A percentile compares a stretch with the other conserved stretches of the same genome.
These are phyloP conservation scores for Aphyosemion australe DNA, from an alignment of 2,113 vertebrate species.

Conservation along the genomic window DNA sequence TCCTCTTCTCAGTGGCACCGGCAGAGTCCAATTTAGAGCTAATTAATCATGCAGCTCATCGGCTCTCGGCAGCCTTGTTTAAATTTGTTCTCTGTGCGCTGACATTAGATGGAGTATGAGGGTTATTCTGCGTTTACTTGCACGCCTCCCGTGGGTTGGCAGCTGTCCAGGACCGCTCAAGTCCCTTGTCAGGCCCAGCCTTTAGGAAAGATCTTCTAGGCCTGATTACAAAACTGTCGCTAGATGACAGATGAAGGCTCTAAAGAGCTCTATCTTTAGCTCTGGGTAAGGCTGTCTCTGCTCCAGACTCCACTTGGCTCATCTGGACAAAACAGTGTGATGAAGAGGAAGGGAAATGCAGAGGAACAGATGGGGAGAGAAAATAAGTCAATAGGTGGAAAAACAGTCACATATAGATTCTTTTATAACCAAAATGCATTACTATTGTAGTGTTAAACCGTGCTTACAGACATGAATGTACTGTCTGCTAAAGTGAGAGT, in stretches of 20 bases:
- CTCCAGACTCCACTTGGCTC: conserved; percentile 54
- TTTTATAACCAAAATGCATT: background rate
- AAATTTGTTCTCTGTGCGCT: conserved; percentile 43
- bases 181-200: conserved; percentile 53
- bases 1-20: conserved; percentile 23
- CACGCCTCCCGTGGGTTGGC: conserved; percentile 55
- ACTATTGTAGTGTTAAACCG: conserved; percentile 7
- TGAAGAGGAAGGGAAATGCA: conserved; percentile 34
- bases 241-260: conserved; percentile 72
- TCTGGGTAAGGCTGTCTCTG: conserved; percentile 46
- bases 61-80: conserved; percentile 50
- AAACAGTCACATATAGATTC: conserved; percentile 53
- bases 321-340: conserved; percentile 56
- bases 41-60: conserved; percentile 42
- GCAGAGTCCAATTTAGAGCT: conserved; percentile 19
- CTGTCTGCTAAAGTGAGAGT: no score
- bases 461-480: conserved; percentile 3
- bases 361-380: conserved; percentile 41
- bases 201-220: conserved; percentile 63
- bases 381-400: conserved; percentile 46
- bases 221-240: conserved; percentile 76
- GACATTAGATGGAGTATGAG: conserved; percentile 47
- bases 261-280: conserved; percentile 75
- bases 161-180: conserved; percentile 55
- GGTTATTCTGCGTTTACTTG: conserved; percentile 56